phyloP scores from a whole-genome alignment of 2,113 vertebrate genomes.

The Indicator indicator region DNA sequence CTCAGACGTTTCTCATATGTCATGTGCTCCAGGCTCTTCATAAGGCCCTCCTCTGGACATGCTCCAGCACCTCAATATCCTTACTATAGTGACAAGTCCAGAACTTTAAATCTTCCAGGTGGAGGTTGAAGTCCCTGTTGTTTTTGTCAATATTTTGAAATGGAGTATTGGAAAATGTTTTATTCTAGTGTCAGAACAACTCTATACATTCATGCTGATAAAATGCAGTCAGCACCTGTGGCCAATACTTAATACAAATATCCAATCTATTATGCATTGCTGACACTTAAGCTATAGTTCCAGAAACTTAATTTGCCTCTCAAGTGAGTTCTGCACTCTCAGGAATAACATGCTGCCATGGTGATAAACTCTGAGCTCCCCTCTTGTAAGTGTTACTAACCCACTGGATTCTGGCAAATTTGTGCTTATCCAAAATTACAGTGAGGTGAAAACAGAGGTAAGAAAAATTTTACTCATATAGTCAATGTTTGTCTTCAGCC shows the following conservation, averaged over 20 bases:
- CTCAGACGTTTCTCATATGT: too few species aligned
- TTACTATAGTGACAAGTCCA: too few species aligned
- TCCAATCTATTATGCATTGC: neutral
- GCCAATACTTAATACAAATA: neutral
- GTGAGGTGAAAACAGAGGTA: neutral
- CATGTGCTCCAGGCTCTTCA: too few species aligned
- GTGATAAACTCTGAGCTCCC: neutral
- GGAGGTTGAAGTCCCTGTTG: neutral
- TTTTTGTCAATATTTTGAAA: neutral
- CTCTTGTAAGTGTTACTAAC: slow-evolving; percentile 13
- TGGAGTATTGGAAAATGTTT: neutral
- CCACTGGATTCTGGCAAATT: neutral
- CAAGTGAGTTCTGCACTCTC: neutral
- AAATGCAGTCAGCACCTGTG: neutral
- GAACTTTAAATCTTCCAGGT: neutral
- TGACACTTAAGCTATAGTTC: neutral
- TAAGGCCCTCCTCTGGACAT: too few species aligned
- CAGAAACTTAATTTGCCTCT: neutral
- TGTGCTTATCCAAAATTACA: neutral
- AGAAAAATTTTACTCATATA: neutral
- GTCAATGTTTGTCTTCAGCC: neutral
- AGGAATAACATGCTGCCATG: neutral
- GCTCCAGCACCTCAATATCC: too few species aligned
- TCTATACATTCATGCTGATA: neutral
- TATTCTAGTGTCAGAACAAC: neutral